A percentile compares a stretch with the other conserved stretches of the same genome.
phyloP scores from a whole-genome alignment of 2,888 invertebrate genomes.

The Heliconius cydno region DNA sequence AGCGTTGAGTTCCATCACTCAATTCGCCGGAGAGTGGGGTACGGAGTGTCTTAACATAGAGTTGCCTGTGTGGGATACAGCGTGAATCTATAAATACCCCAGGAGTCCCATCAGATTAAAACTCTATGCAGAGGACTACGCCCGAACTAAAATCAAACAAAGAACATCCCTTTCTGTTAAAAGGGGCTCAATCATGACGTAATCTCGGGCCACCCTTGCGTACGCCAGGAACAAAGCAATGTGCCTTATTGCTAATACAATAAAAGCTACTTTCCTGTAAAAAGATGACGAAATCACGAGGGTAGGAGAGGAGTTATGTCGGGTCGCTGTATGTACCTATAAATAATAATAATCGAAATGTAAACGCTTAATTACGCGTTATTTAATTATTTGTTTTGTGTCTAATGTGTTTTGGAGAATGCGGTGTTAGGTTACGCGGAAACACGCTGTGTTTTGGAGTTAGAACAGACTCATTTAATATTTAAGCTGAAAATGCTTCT shows the following conservation, averaged over 20 bases:
- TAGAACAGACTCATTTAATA: background rate
- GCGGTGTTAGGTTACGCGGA: background rate
- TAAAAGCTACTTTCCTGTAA: constrained; percentile 35
- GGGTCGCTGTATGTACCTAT: constrained; percentile 10
- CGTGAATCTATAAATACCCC: background rate
- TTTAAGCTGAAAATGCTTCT: too few relatives aligned
- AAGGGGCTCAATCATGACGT: constrained; percentile 75
- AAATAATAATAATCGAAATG: constrained; percentile 32
- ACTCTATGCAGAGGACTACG: background rate
- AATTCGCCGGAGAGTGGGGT: too few relatives aligned
- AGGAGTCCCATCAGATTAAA: background rate
- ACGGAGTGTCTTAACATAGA: too few relatives aligned
- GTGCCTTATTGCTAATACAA: constrained; percentile 44
- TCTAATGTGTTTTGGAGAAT: background rate
- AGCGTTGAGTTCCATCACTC: too few relatives aligned
- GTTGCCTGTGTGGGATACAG: too few relatives aligned
- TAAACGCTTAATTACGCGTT: constrained; percentile 23
- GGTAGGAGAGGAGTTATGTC: constrained; percentile 40
- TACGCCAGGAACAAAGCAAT: constrained; percentile 46
- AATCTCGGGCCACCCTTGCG: constrained; percentile 64
- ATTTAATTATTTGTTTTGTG: constrained; percentile 15
- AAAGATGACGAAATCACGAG: constrained; percentile 60
- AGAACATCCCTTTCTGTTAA: constrained; percentile 57
- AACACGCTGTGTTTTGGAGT: too few relatives aligned
- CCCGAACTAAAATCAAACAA: constrained; percentile 55